Conservation (phyloP, 2,797 vertebrate species). For the Mico argentatus region DNA sequence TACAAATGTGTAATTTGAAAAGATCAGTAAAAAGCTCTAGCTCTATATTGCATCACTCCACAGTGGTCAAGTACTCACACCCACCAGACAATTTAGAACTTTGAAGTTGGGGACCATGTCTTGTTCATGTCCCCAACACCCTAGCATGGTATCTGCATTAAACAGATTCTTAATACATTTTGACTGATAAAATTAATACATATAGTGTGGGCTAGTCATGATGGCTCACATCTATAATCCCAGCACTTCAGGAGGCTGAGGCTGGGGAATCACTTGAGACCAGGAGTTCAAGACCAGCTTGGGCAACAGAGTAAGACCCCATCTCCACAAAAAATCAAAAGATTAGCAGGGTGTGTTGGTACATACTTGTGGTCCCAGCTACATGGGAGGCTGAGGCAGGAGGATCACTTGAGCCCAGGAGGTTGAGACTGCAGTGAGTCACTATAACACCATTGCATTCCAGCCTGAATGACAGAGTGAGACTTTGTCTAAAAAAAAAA, state of each 20-base stretch:
- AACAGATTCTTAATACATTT: background rate
- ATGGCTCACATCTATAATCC: background rate
- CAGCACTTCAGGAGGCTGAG: background rate
- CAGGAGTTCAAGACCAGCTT: background rate
- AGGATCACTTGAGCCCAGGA: background rate
- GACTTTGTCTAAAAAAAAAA: background rate
- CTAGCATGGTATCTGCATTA: background rate
- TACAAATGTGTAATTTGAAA: background rate
- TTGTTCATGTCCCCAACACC: background rate
- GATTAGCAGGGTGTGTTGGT: background rate
- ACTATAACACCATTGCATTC: background rate
- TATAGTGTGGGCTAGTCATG: background rate
- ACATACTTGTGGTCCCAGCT: background rate
- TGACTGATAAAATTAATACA: background rate
- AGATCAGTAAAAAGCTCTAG: background rate
- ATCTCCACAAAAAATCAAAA: background rate
- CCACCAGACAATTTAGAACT: background rate
- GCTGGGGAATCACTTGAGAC: background rate
- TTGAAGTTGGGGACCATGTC: background rate
- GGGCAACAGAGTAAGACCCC: background rate
- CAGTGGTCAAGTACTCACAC: background rate
- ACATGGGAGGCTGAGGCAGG: background rate
- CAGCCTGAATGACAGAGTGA: background rate
- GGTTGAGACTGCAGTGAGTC: background rate
- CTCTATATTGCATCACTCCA: background rate